Base-by-base conservation (phyloP, 2,797 vertebrate species). In the Arctocebus calabarensis region DNA sequence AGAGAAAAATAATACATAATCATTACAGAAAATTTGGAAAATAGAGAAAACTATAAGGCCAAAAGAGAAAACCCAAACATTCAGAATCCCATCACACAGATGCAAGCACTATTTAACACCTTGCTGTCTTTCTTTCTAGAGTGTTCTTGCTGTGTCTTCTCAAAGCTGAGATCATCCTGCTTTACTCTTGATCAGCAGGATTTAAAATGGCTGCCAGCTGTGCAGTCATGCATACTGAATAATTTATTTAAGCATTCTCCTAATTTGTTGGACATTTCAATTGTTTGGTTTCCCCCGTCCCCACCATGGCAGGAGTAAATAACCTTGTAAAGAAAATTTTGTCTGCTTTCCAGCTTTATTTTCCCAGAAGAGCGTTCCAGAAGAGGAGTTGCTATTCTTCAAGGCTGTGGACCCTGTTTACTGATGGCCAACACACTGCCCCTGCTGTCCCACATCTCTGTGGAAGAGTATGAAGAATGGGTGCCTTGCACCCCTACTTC, bases 141-240 rank as follows among this genome's bases (percentile, higher is more conserved):
- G 22, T 62, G 23, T 94, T 75, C 59, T 96, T 20, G 1, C 29
- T 43, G 27, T 3, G 1, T 92, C 74, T 93, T 95, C 87, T 84
- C 57, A 87, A 79, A 96, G 88, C 61, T 77, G 70, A 96, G 86
- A 62, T 86, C 83, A 88, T 88, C 75, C 70, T 75, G 57, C 74
- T 68, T 68, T 74, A 59, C 32, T 84, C 57, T 61, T 37, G 43
- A 92, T 73, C 57, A 59, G 62, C 73, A 70, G 34, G 74, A 55
- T 82, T 95, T 94, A 74, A 96, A 97, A 96, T 97, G 94, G 95
- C 97, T 90, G 90, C 90, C 82, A 79, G 70, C 84, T 81, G n/a
- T 88, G 52, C 64, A 92, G 61, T 70, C 61, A 66, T 7, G 34
- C 57, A 25, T 43, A 25, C 55, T n/a, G 62, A 90, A 79, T 64